A percentile compares a stretch with the other conserved stretches of the same genome.
Evolutionary conservation across 2,113 vertebrate species (phyloP).

Genomic region (Pterocles gutturalis): DNA sequence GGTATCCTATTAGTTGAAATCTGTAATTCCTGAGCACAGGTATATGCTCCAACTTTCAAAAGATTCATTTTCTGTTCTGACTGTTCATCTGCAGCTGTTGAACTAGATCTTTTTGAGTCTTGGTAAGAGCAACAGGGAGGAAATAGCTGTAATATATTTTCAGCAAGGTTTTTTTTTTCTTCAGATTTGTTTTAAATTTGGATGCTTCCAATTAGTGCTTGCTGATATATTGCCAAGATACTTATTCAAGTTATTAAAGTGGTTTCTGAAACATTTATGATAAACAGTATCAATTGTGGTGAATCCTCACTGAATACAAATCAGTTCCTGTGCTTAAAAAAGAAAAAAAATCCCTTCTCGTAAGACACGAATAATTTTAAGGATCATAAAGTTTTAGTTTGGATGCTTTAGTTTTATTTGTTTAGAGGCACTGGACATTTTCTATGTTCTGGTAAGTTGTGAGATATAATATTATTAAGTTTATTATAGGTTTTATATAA

Average conservation of each 20-base stretch:
- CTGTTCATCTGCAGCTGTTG: background rate
- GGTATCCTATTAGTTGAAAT: background rate
- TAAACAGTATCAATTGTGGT: background rate
- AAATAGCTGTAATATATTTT: background rate
- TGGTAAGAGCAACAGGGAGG: background rate
- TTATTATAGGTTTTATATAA: no score
- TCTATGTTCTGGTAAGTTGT: slow-evolving; percentile 1
- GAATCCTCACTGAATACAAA: background rate
- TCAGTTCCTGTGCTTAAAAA: background rate
- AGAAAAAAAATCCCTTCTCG: background rate
- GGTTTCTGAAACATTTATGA: slow-evolving; percentile 46
- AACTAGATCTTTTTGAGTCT: background rate
- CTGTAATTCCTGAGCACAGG: background rate
- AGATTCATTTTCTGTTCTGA: background rate
- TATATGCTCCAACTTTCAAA: background rate
- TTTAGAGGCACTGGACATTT: background rate
- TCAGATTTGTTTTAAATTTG: background rate
- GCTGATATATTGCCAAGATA: background rate
- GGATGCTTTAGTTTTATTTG: background rate
- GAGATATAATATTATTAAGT: background rate
- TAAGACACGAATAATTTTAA: background rate
- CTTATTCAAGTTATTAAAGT: background rate
- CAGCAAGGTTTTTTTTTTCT: background rate
- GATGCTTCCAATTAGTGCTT: background rate
- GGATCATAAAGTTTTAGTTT: background rate